Evolutionary conservation across 2,888 invertebrate species (phyloP), one percentile per base, ranked within the genome.

Genomic region (Drosophila pegasa): DNA sequence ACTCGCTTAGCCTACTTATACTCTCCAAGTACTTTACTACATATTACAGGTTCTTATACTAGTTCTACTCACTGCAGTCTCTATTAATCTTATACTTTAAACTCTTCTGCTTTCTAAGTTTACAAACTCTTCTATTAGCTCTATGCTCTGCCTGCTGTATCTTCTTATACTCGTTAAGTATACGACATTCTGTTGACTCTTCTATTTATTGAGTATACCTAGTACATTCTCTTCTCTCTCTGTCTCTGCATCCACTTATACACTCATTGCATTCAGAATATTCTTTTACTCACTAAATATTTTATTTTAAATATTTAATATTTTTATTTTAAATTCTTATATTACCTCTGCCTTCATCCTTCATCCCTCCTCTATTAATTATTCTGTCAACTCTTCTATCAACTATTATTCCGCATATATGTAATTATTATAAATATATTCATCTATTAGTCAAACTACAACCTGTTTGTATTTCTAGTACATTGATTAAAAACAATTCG

Each of bases 401-500:
- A 27, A 29, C 27, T 45, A 10, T 12, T 25, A 43, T 16, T 45
- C 45, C n/a, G n/a, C n/a, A n/a, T n/a, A n/a, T n/a, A n/a, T n/a
- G n/a, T n/a, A n/a, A n/a, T n/a, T n/a, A n/a, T n/a, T 16, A 27
- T 16, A 7, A 1, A 16, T 16, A 16, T 45, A 45, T 16, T 45
- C 45, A 4, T 12, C 45, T 3, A n/a, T 48, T 43, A 16, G 16
- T 6, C 33, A 31, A 31, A 40, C 18, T 40, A 25, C 58, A 52
- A 47, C 18, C 52, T 48, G 12, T 18, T 48, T 37, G 31, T 29
- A 16, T 2, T 29, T 55, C 33, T 9, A n/a, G 25, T 37, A 33
- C 3, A 47, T 56, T 22, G 18, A 25, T 37, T 20, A 52, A 35
- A 3, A 38, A 37, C 38, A 48, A 59, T 45, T 40, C 22, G 27